Conservation (phyloP, 1,140 invertebrate genomes). For the Vollenhovia emeryi region DNA sequence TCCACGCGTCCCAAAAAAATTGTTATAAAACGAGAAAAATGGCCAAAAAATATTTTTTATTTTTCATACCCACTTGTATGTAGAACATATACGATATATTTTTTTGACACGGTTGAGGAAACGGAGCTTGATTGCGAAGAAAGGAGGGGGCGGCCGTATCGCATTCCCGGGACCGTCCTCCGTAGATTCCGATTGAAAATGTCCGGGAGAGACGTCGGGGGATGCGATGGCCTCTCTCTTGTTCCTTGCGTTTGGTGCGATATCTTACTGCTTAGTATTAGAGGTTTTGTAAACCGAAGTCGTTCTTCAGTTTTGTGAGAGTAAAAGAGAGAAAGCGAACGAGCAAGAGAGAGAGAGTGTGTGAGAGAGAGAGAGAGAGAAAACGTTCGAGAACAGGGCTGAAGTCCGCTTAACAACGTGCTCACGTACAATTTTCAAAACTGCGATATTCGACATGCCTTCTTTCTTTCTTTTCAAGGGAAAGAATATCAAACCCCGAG, state of each 20-base stretch:
- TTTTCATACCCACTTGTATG: conserved; percentile 75
- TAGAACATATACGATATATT: conserved; percentile 70
- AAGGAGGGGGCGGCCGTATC: conserved; percentile 25
- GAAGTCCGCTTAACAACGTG: conserved; percentile 49
- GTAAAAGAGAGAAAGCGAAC: conserved; percentile 4
- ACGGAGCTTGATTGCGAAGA: conserved; percentile 54
- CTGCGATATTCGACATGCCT: not conserved
- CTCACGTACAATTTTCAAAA: conserved; percentile 31
- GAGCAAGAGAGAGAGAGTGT: not conserved
- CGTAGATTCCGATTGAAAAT: not conserved
- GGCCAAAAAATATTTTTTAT: conserved; percentile 79
- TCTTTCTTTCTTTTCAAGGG: not conserved
- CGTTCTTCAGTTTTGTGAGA: conserved; percentile 43
- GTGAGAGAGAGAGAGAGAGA: conserved; percentile 57
- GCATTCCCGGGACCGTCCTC: not conserved
- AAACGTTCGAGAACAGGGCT: conserved; percentile 28
- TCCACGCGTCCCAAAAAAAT: conserved; percentile 50
- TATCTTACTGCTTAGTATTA: conserved; percentile 60
- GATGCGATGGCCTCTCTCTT: conserved; percentile 6
- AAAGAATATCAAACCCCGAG: not conserved
- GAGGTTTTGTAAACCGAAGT: conserved; percentile 54
- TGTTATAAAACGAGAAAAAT: conserved; percentile 68
- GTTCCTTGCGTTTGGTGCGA: conserved; percentile 54
- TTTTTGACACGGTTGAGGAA: conserved; percentile 59
- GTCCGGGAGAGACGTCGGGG: not conserved